phyloP scores from a whole-genome alignment of 2,113 vertebrate species.

The Notechis scutatus region DNA sequence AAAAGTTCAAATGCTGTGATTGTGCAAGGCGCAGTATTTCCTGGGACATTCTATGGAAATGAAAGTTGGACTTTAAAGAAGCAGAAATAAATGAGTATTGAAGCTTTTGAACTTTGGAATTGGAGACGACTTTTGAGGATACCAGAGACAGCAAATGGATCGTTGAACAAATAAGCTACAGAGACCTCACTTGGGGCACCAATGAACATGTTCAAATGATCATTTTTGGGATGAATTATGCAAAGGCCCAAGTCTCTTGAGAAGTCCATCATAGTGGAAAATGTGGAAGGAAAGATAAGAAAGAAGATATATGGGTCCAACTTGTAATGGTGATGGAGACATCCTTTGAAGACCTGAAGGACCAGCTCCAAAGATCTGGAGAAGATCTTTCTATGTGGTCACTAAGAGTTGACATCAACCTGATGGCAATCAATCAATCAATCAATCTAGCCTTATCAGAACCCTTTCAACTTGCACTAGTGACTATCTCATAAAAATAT shows the following conservation, averaged over 20 bases:
- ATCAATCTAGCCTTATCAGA: background rate
- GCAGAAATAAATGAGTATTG: background rate
- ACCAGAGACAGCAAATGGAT: background rate
- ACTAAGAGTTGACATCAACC: background rate
- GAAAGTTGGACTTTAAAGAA: background rate
- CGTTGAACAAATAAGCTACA: background rate
- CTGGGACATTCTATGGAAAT: background rate
- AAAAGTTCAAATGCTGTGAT: background rate
- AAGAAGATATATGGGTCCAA: background rate
- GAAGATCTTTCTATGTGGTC: background rate
- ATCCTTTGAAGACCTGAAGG: background rate
- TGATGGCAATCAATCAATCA: no score
- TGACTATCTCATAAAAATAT: background rate
- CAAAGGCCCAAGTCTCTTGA: background rate
- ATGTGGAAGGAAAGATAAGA: background rate
- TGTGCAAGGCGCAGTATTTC: background rate
- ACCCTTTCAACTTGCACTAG: background rate
- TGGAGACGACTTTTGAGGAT: background rate
- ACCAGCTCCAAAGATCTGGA: background rate
- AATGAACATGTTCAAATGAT: background rate
- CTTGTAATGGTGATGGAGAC: background rate
- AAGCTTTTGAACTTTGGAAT: background rate
- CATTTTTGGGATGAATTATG: background rate
- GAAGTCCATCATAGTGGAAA: background rate
- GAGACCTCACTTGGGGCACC: no score